phyloP scores from a whole-genome alignment of 2,888 invertebrate genomes.

The Microctonus brassicae region DNA sequence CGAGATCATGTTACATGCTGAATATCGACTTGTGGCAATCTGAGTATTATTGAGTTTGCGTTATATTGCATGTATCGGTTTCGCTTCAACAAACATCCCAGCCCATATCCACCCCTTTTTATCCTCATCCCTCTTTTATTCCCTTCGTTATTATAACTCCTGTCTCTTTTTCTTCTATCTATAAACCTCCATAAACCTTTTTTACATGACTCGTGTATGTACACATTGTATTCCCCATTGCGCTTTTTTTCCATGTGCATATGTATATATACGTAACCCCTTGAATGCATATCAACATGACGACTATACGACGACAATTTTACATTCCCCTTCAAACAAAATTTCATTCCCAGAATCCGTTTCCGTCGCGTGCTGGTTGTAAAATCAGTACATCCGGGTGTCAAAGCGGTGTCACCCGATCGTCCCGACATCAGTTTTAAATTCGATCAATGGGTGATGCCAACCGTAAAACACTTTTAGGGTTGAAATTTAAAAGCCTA shows the following conservation, averaged over 20 bases:
- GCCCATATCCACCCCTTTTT: conserved; percentile 10
- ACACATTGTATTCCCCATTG: background rate
- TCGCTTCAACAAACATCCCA: conserved; percentile 9
- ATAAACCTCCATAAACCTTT: background rate
- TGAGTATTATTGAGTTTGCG: conserved; percentile 49
- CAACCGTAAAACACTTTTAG: conserved; percentile 69
- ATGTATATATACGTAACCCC: conserved; percentile 16
- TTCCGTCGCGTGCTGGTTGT: conserved; percentile 69
- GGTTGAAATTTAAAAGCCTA: conserved; percentile 67
- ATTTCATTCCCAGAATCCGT: conserved; percentile 67
- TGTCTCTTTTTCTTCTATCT: background rate
- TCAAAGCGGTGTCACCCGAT: conserved; percentile 67
- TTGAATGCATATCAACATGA: conserved; percentile 4
- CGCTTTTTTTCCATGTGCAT: background rate
- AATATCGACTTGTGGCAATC: conserved; percentile 45
- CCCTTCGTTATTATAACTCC: background rate
- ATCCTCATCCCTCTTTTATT: conserved; percentile 10
- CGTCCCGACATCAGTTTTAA: conserved; percentile 64
- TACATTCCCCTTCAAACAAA: conserved; percentile 55
- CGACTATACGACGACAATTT: background rate
- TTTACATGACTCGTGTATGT: background rate
- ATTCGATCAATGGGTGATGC: conserved; percentile 69
- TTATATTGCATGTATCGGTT: conserved; percentile 26
- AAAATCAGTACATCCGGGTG: conserved; percentile 70
- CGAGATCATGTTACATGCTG: conserved; percentile 41